A percentile compares a stretch with the other conserved stretches of the same genome.
Evolutionary conservation across 2,113 vertebrate species (phyloP).

Genomic region (Emydura subglobosa): DNA sequence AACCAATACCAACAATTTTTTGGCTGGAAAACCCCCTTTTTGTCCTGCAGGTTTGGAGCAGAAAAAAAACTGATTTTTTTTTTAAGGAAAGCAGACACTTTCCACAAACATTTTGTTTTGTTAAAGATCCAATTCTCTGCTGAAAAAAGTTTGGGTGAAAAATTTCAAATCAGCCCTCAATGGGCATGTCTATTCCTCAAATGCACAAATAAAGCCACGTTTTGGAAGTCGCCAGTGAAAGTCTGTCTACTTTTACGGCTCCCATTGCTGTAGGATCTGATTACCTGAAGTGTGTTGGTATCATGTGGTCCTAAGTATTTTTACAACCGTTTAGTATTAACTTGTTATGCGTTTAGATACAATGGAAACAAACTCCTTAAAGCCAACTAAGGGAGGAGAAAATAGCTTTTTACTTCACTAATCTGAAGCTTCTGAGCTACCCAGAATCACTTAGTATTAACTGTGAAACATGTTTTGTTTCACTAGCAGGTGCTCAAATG

Average conservation of each 20-base stretch:
- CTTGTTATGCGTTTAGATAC: neutral
- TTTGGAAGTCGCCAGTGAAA: neutral
- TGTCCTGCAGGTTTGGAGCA: neutral
- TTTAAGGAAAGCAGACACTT: neutral
- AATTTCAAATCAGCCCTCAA: neutral
- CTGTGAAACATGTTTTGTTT: neutral
- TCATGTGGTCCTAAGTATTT: neutral
- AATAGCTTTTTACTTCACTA: neutral
- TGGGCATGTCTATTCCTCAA: neutral
- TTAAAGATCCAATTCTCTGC: neutral
- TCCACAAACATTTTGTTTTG: slow-evolving; percentile 16
- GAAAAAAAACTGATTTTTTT: neutral
- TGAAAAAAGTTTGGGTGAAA: slow-evolving; percentile 28
- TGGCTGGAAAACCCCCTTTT: neutral
- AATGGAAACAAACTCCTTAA: neutral
- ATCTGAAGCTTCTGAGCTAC: neutral
- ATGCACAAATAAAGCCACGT: neutral
- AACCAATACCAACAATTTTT: neutral
- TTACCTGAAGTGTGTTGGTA: neutral
- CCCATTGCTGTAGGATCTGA: neutral
- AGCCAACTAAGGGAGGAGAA: neutral
- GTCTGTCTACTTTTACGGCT: neutral
- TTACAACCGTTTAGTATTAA: slow-evolving; percentile 2
- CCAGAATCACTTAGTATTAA: slow-evolving; percentile 1
- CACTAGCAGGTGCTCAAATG: slow-evolving; percentile 4